Evolutionary conservation across 2,888 invertebrate species (phyloP).

Genomic region (Tenodera sinensis): DNA sequence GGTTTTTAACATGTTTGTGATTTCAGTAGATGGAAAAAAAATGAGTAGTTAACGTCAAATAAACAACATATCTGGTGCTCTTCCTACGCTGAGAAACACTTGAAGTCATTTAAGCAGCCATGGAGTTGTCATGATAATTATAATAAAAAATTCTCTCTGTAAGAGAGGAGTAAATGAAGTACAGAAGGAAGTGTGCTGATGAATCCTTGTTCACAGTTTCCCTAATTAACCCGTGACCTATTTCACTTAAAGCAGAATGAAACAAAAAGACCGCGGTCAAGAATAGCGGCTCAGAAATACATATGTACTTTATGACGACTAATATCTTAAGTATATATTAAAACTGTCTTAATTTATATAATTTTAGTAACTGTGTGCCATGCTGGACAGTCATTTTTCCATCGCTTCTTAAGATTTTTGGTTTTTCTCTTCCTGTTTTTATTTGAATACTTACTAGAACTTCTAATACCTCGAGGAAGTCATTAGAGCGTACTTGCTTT

Average conservation of each 20-base stretch:
- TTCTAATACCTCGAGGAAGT: no score
- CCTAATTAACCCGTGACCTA: not conserved
- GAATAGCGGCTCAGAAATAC: not conserved
- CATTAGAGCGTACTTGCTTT: no score
- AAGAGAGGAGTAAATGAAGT: not conserved
- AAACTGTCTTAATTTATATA: no score
- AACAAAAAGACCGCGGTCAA: not conserved
- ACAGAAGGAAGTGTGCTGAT: not conserved
- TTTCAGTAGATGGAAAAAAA: not conserved
- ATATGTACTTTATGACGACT: not conserved
- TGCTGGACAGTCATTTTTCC: no score
- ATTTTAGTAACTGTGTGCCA: no score
- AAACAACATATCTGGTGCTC: not conserved
- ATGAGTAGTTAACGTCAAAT: not conserved
- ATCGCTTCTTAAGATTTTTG: no score
- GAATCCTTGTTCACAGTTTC: not conserved
- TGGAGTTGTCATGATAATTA: not conserved
- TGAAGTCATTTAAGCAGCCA: not conserved
- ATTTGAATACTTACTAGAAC: no score
- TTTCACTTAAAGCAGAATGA: not conserved
- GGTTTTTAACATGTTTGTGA: not conserved
- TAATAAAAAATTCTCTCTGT: not conserved
- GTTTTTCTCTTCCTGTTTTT: no score
- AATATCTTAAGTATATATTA: not conserved
- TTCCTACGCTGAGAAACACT: not conserved